These are phyloP conservation scores for Venustaconcha ellipsiformis DNA, from an alignment of 1,140 invertebrate species.

Conservation along the genomic window DNA sequence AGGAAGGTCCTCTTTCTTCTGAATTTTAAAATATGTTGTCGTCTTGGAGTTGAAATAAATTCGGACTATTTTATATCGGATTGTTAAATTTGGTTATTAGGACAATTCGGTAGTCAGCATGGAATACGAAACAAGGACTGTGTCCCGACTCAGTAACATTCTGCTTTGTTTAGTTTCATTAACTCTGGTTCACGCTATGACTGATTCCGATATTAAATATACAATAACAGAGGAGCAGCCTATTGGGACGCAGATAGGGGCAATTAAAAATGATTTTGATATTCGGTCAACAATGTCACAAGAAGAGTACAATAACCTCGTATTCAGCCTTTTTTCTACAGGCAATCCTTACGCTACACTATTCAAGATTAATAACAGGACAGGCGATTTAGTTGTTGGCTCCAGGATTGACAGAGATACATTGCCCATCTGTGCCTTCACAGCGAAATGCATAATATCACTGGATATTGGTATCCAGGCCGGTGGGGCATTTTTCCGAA, in stretches of 20 bases:
- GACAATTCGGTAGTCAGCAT: too few species aligned
- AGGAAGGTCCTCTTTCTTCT: too few species aligned
- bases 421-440: slow-evolving; percentile 35
- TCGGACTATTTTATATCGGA: too few species aligned
- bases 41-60: too few species aligned
- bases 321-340: slow-evolving; percentile 31
- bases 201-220: slow-evolving; percentile 9
- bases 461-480: slow-evolving; percentile 46
- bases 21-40: too few species aligned
- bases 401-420: slow-evolving; percentile 37
- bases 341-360: slow-evolving; percentile 33
- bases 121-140: too few species aligned
- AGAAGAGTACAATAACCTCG: slow-evolving; percentile 33
- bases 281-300: slow-evolving; percentile 8
- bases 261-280: slow-evolving; percentile 45
- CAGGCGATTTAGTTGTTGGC: slow-evolving; percentile 34
- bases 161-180: too few species aligned
- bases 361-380: slow-evolving; percentile 34
- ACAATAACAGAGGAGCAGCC: slow-evolving; percentile 11
- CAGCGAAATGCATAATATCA: slow-evolving; percentile 32
- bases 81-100: too few species aligned
- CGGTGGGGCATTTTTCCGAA: slow-evolving; percentile 43
- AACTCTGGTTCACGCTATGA: too few species aligned
- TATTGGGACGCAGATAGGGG: slow-evolving; percentile 33
- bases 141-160: too few species aligned